Percentiles rank a stretch among this genome's conserved stretches.
Conservation (phyloP, 2,113 vertebrate genomes). For the Cyphotilapia sp. region DNA sequence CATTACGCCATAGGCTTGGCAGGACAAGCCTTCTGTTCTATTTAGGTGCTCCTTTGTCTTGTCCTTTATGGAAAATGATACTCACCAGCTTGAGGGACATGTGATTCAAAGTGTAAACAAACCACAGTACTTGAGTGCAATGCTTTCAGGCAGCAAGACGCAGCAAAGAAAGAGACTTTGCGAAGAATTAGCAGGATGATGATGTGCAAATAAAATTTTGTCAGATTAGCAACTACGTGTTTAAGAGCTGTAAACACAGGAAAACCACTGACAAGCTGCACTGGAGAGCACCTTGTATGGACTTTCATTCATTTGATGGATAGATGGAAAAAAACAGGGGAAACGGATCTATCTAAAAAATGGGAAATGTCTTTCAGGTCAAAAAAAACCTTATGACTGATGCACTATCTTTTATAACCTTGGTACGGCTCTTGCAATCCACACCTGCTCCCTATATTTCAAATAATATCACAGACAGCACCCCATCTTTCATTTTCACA, state of each 20-base stretch:
- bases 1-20: constrained; percentile 51
- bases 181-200: neutral
- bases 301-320: neutral
- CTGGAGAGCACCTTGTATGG: constrained; percentile 22
- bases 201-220: neutral
- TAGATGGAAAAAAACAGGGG: neutral
- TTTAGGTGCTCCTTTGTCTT: constrained; percentile 28
- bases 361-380: constrained; percentile 10
- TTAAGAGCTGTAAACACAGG: constrained; percentile 7
- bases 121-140: neutral
- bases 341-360: constrained; percentile 8
- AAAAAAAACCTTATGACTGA: neutral
- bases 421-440: neutral
- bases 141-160: neutral
- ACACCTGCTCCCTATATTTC: constrained; percentile 41
- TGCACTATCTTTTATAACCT: neutral
- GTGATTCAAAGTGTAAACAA: constrained; percentile 7
- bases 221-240: neutral
- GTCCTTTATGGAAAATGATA: constrained; percentile 6
- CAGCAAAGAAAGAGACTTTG: neutral
- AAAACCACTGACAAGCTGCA: neutral
- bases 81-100: neutral
- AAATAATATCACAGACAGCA: neutral
- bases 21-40: constrained; percentile 26
- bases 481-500: neutral